phyloP scores from a whole-genome alignment of 2,888 invertebrate genomes.

The Drosophila quinaria region DNA sequence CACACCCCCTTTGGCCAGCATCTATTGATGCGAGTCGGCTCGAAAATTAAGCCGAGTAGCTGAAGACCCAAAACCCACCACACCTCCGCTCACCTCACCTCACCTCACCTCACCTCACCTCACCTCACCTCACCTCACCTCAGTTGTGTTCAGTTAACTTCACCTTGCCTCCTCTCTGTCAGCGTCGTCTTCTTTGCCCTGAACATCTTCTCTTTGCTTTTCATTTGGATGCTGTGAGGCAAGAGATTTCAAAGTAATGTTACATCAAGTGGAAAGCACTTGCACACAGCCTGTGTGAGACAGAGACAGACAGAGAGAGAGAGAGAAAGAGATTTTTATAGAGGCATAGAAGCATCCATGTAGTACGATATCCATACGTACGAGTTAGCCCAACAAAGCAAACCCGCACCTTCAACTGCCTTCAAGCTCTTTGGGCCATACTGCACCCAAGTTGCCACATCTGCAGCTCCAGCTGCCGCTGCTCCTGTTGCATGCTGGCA shows the following conservation, averaged over 20 bases:
- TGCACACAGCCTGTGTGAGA: slow-evolving; percentile 58
- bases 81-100: not conserved
- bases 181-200: slow-evolving; percentile 43
- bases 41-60: slow-evolving; percentile 77
- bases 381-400: slow-evolving; percentile 19
- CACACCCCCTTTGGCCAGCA: not conserved
- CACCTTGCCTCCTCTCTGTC: slow-evolving; percentile 7
- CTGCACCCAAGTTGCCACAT: slow-evolving; percentile 21
- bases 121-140: not conserved
- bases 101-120: not conserved
- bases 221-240: slow-evolving; percentile 70
- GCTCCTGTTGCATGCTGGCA: slow-evolving; percentile 50
- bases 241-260: slow-evolving; percentile 80
- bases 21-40: slow-evolving; percentile 56
- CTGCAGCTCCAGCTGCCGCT: not conserved
- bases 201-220: slow-evolving; percentile 80
- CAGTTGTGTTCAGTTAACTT: not conserved
- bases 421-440: slow-evolving; percentile 20
- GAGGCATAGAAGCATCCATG: slow-evolving; percentile 51
- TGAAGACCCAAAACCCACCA: slow-evolving; percentile 28
- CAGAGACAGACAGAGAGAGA: slow-evolving; percentile 15
- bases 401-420: slow-evolving; percentile 17
- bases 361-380: slow-evolving; percentile 21
- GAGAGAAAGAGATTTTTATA: slow-evolving; percentile 5
- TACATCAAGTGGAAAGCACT: slow-evolving; percentile 82